phyloP scores from a whole-genome alignment of 1,140 invertebrate genomes.

The Leptestheria dahalacensis region DNA sequence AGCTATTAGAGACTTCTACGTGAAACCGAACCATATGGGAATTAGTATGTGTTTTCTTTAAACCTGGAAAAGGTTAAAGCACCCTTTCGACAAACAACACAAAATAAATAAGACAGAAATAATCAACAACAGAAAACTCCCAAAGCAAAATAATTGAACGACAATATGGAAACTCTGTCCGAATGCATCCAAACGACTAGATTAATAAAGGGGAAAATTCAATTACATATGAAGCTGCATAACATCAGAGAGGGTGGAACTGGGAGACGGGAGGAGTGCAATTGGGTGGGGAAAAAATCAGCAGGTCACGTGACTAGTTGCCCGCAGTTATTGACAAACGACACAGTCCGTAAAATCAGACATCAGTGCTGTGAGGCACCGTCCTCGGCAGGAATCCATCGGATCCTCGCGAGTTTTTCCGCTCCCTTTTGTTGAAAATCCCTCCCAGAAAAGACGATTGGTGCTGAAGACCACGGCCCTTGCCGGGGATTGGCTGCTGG shows the following conservation, averaged over 20 bases:
- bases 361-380: conserved; percentile 14
- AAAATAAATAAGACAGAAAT: too few species aligned
- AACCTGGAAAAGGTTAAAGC: too few species aligned
- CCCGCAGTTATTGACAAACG: background rate
- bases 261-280: background rate
- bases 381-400: background rate
- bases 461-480: conserved; percentile 31
- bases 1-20: too few species aligned
- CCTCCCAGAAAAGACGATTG: conserved; percentile 41
- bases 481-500: conserved; percentile 17
- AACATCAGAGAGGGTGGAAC: background rate
- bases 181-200: too few species aligned
- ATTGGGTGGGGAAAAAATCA: background rate
- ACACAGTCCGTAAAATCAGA: background rate
- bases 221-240: background rate
- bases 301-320: background rate
- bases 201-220: background rate
- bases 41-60: too few species aligned
- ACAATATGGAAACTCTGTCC: too few species aligned
- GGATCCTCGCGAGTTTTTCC: background rate
- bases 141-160: too few species aligned
- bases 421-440: conserved; percentile 35
- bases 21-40: too few species aligned
- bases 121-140: too few species aligned
- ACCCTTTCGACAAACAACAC: too few species aligned